Base-by-base conservation (phyloP, 2,888 invertebrate species). In the Thereva nobilitata region DNA sequence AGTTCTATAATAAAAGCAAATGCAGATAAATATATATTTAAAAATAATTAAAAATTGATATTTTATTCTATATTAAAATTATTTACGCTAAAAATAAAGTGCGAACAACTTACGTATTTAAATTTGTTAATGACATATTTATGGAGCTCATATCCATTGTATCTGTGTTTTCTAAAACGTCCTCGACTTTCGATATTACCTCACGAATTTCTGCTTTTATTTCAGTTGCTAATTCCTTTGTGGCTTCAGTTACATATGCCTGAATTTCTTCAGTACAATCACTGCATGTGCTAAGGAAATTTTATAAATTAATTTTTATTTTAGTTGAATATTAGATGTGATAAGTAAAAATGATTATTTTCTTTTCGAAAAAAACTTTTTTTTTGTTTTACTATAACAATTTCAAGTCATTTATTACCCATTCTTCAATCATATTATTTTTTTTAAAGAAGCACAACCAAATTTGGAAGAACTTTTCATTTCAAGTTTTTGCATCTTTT, bases 171-270 rank as follows among this genome's bases (percentile, higher is more conserved):
- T 90, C 89, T 41, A 91, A 79, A 55, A 89, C 91, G 75, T 91
- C 90, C 72, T 92, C 91, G 0, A 92, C 91, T 78, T 86, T 88
- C 2, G 88, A 89, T 72, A 91, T 91, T 0, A 92, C 91, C 78
- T 88, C 91, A 5, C 91, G 84, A 47, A 92, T 89, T 82, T 91
- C 91, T 2, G 91, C 91, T 76, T 91, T 91, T 23, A 92, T 89
- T 80, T 91, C 91, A 7, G 89, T 90, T 1, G 91, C 91, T 70
- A 91, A 82, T 80, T 91, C 90, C 79, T 86, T 88, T 4, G 91
- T 90, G 78, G 90, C 87, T 79, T 90, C 90, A 73, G 89, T 89
- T 1, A 91, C 87, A 74, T 91, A 91, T 0, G 89, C 89, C 72
- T 89, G 86, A 38, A 90, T 79, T 74, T 90, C 89, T 71, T 89